A percentile compares a stretch with the other conserved stretches of the same genome.
phyloP scores from a whole-genome alignment of 2,797 vertebrate genomes.

The Semaprochilodus insignis region DNA sequence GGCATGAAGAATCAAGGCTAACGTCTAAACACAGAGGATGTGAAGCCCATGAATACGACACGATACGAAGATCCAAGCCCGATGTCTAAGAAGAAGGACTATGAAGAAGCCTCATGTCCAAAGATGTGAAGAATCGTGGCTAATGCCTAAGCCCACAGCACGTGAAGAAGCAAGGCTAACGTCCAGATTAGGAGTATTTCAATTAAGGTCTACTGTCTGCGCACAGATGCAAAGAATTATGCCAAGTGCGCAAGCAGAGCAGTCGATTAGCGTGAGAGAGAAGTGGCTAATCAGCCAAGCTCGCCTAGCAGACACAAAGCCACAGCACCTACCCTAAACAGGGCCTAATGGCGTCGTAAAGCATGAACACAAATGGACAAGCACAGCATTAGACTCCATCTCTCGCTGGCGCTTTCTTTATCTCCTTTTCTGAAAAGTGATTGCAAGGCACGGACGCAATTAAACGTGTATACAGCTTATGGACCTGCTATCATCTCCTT shows the following conservation, averaged over 20 bases:
- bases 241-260: constrained; percentile 14
- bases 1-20: neutral
- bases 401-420: constrained; percentile 27
- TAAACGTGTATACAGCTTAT: neutral
- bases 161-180: neutral
- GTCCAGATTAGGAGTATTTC: neutral
- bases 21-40: neutral
- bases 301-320: constrained; percentile 28
- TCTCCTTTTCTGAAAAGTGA: constrained; percentile 6
- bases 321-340: constrained; percentile 71
- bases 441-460: neutral
- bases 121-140: neutral
- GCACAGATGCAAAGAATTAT: neutral
- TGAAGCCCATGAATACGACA: neutral
- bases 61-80: too few species aligned
- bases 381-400: constrained; percentile 63
- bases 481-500: neutral
- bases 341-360: constrained; percentile 72
- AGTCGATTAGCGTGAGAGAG: constrained; percentile 24
- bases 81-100: too few species aligned
- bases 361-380: constrained; percentile 58
- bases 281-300: constrained; percentile 44
- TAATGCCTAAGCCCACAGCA: neutral
- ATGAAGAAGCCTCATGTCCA: neutral
- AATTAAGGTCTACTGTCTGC: neutral